Evolutionary conservation across 2,888 invertebrate genomes (phyloP).

Genomic region (Ditula angustiorana): DNA sequence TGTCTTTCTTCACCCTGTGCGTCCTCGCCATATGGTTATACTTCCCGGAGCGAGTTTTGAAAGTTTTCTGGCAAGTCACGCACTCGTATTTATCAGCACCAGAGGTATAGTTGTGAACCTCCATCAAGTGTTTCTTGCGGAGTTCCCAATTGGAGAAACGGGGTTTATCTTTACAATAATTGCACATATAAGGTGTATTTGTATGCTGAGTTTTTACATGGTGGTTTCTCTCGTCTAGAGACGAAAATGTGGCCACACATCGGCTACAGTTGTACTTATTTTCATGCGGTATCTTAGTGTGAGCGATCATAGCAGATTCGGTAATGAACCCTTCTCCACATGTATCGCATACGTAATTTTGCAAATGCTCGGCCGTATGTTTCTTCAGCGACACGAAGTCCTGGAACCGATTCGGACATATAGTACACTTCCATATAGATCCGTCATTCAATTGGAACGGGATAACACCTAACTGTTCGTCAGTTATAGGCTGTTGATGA

Average conservation of each 20-base stretch:
- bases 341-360: constrained; percentile 79
- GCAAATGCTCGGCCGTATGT: constrained; percentile 76
- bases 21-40: constrained; percentile 79
- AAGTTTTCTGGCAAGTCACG: constrained; percentile 72
- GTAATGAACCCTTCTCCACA: constrained; percentile 81
- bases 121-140: constrained; percentile 74
- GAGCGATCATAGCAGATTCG: constrained; percentile 76
- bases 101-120: constrained; percentile 75
- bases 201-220: constrained; percentile 79
- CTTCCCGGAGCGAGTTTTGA: constrained; percentile 77
- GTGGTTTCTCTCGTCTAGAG: constrained; percentile 70
- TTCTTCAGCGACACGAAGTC: constrained; percentile 76
- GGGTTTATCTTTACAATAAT: constrained; percentile 76
- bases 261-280: constrained; percentile 77
- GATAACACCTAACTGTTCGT: constrained; percentile 72
- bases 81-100: constrained; percentile 78
- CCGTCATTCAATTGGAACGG: constrained; percentile 76
- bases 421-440: constrained; percentile 75
- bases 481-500: constrained; percentile 73
- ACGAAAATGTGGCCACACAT: constrained; percentile 75
- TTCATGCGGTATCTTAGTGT: constrained; percentile 77
- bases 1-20: constrained; percentile 74
- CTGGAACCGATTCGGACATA: constrained; percentile 76
- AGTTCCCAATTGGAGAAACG: constrained; percentile 78
- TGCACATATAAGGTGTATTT: constrained; percentile 73